Base-by-base conservation (phyloP, 2,888 invertebrate species). In the Lasioglossum figueresi region DNA sequence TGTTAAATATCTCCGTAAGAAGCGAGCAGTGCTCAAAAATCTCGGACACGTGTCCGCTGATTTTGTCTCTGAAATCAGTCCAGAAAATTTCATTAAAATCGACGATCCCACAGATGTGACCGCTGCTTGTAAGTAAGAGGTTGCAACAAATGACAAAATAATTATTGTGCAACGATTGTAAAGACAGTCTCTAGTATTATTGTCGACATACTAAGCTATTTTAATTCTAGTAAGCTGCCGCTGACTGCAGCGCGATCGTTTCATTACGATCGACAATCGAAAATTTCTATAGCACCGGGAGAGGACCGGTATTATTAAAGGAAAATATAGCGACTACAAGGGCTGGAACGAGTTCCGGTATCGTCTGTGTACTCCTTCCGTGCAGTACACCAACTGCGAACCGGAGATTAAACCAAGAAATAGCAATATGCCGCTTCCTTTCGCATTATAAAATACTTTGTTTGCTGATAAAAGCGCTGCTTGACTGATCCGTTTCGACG, bases 371-470 rank as follows among this genome's bases (percentile, higher is more conserved):
- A 48, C 56, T 43, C 40, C n/a, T 80, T 77, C 76, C 76, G 34
- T 14, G n/a, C 23, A n/a, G 43, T 27, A 59, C 27, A 59, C 74
- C 63, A 76, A 85, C 72, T 77, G 70, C 14, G 68, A 70, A 85
- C 73, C 76, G 68, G 59, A 85, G 85, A 85, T 85, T 85, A 85
- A 85, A 84, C 77, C 52, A 34, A 78, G 77, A 71, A 77, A 74
- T 71, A 52, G 52, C 76, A 83, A 71, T 75, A 45, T n/a, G 63
- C 71, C 14, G 40, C 45, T 72, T 66, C 66, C 68, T 45, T 34
- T 75, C 23, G 27, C 45, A 52, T 34, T 40, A 77, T 34, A 70
- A 75, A 79, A 72, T 82, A 72, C 78, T 78, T 82, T 70, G 45
- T 56, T 14, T 16, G 14, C n/a, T 10, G 74, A 83, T 63, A 73